Percentiles rank a stretch among this genome's conserved stretches.
Evolutionary conservation across 92 coral and sea anemone species (phyloP).

Genomic region (Umimayanthus kanabou): DNA sequence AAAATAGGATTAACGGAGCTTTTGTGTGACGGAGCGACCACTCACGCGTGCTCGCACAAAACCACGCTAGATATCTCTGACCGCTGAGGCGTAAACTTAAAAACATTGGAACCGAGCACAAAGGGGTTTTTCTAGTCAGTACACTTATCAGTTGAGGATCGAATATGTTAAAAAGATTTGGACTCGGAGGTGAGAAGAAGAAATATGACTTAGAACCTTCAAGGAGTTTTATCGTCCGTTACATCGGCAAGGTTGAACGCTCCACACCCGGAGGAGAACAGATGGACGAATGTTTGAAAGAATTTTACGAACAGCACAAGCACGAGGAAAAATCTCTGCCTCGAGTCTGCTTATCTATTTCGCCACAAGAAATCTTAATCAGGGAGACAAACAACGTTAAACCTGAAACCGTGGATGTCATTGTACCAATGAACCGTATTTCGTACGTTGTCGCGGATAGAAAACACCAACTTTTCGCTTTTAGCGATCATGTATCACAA

Average conservation of each 20-base stretch:
- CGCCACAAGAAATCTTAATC: slow-evolving; percentile 58
- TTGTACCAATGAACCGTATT: slow-evolving; percentile 69
- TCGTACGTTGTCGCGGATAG: slow-evolving; percentile 83
- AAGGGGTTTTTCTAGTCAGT: background rate
- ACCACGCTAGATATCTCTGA: background rate
- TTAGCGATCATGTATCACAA: slow-evolving; percentile 88
- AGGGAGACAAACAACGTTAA: slow-evolving; percentile 50
- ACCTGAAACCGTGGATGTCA: slow-evolving; percentile 51
- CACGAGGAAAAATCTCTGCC: slow-evolving; percentile 51
- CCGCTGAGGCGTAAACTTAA: background rate
- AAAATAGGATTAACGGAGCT: background rate
- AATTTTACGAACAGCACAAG: slow-evolving; percentile 59
- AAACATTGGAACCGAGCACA: background rate
- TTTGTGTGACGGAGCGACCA: slow-evolving; percentile 5
- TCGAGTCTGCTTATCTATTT: slow-evolving; percentile 68
- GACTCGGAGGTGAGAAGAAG: slow-evolving; percentile 59
- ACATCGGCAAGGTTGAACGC: slow-evolving; percentile 71
- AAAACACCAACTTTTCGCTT: slow-evolving; percentile 87
- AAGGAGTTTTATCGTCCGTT: slow-evolving; percentile 77
- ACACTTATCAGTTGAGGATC: background rate
- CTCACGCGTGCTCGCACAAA: background rate
- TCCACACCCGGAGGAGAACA: slow-evolving; percentile 73
- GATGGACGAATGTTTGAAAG: slow-evolving; percentile 63
- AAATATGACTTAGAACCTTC: slow-evolving; percentile 71
- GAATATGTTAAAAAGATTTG: slow-evolving; percentile 51